Evolutionary conservation across 2,888 invertebrate species (phyloP).

Genomic region (Alviniconcha strummeri): DNA sequence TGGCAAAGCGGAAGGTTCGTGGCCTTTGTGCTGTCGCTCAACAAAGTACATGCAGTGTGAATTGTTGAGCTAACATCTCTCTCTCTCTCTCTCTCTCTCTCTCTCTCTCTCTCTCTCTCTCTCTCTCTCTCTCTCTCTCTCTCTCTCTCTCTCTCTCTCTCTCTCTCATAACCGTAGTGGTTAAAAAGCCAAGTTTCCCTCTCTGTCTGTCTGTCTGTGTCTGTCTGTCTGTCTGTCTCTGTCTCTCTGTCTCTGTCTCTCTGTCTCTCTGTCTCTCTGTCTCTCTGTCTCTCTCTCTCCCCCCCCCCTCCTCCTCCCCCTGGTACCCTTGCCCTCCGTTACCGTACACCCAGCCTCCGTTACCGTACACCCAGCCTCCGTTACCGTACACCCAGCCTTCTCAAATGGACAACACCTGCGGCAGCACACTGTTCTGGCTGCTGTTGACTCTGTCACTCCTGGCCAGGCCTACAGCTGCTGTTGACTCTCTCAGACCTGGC

Average conservation of each 20-base stretch:
- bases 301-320: neutral
- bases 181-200: neutral
- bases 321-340: neutral
- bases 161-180: neutral
- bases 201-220: neutral
- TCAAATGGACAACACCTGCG: too few species aligned
- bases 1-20: too few species aligned
- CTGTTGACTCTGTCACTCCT: too few species aligned
- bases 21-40: too few species aligned
- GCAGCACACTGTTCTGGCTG: too few species aligned
- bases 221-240: constrained; percentile 1
- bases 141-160: neutral
- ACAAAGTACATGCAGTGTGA: too few species aligned
- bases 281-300: neutral
- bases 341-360: neutral
- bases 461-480: too few species aligned
- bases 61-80: neutral
- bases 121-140: neutral
- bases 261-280: neutral
- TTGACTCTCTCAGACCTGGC: too few species aligned
- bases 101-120: neutral
- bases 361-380: neutral
- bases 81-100: neutral
- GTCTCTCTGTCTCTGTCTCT: neutral
- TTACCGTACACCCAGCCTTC: neutral